Conservation (phyloP, 1,140 invertebrate genomes). For the Drosophila orena region DNA sequence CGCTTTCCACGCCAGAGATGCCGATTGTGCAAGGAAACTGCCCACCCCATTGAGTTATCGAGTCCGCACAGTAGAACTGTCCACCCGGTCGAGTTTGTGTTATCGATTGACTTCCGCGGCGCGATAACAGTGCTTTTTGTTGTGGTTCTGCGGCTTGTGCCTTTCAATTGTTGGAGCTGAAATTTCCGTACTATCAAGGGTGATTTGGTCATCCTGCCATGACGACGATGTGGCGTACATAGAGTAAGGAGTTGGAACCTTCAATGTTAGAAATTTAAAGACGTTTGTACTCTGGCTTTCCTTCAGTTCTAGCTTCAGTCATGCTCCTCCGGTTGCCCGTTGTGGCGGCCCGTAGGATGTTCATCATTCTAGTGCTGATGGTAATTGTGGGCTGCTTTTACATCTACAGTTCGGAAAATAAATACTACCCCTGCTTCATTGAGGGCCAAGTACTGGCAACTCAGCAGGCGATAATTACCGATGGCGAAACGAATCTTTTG, state of each 20-base stretch:
- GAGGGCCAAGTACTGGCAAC: conserved; percentile 5
- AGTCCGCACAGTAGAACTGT: neutral
- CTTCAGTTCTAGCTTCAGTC: neutral
- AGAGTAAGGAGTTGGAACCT: neutral
- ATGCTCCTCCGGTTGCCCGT: conserved; percentile 71
- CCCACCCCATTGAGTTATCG: neutral
- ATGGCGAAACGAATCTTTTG: conserved; percentile 12
- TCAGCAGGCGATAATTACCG: neutral
- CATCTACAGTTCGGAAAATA: conserved; percentile 24
- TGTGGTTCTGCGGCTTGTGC: neutral
- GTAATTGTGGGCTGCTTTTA: conserved; percentile 23
- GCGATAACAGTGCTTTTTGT: no score
- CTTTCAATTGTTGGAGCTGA: neutral
- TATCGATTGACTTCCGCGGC: neutral
- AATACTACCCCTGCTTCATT: conserved; percentile 39
- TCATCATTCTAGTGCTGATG: conserved; percentile 49
- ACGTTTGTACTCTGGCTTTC: neutral
- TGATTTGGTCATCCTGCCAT: neutral
- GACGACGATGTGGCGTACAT: no score
- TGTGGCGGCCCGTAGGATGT: conserved; percentile 40
- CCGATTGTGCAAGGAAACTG: neutral
- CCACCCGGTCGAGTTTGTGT: neutral
- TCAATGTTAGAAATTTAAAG: neutral
- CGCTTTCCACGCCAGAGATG: conserved; percentile 44
- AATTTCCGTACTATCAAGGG: neutral